These are phyloP conservation scores for Lasaia peninsularis DNA, from an alignment of 1,140 invertebrate species.

Conservation along the genomic window DNA sequence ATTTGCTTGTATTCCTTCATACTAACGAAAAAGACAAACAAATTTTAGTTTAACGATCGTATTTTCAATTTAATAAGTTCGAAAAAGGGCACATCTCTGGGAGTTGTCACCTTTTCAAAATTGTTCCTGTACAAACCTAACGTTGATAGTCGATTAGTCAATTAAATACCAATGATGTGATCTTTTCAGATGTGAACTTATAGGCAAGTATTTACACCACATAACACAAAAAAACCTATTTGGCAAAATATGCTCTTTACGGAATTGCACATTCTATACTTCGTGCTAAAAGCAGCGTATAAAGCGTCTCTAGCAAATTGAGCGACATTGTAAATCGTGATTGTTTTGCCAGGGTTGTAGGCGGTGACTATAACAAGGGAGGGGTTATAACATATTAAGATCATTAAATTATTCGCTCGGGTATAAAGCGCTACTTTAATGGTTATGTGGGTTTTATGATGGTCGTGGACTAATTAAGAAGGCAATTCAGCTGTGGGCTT, in stretches of 20 bases:
- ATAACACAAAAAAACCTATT: conserved; percentile 6
- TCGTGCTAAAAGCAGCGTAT: too few relatives aligned
- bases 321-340: too few relatives aligned
- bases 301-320: too few relatives aligned
- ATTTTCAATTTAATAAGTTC: conserved; percentile 14
- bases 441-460: too few relatives aligned
- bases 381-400: too few relatives aligned
- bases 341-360: too few relatives aligned
- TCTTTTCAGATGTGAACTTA: conserved; percentile 2
- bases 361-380: too few relatives aligned
- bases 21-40: conserved; percentile 8
- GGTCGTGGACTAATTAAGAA: too few relatives aligned
- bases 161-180: conserved; percentile 6
- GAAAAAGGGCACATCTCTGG: conserved; percentile 14
- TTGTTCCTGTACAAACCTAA: conserved; percentile 8
- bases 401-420: too few relatives aligned
- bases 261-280: neutral
- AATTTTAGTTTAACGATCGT: conserved; percentile 1
- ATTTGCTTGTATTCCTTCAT: conserved; percentile 1
- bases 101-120: conserved; percentile 14
- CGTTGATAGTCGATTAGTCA: neutral
- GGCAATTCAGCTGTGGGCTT: too few relatives aligned
- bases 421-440: too few relatives aligned
- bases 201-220: conserved; percentile 7
- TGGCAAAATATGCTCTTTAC: conserved; percentile 1